Evolutionary conservation across 1,140 invertebrate species (phyloP).

Genomic region (Campoletis sonorensis): DNA sequence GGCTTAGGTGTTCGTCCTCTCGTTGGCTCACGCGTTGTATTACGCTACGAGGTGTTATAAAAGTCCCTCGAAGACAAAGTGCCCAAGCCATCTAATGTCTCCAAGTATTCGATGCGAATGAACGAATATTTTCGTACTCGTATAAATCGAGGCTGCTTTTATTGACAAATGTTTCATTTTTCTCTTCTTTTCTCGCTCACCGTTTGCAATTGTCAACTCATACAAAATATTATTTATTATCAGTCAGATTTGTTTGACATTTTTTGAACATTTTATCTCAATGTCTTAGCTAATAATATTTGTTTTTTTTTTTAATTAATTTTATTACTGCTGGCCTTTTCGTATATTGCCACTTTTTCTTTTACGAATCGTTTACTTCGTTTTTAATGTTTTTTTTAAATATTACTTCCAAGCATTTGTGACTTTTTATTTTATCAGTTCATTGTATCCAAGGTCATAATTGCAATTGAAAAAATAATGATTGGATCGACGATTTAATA

Average conservation of each 20-base stretch:
- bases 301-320: no score
- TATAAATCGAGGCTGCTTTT: constrained; percentile 3
- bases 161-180: constrained; percentile 11
- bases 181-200: not conserved
- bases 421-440: no score
- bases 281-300: no score
- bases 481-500: no score
- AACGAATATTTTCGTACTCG: not conserved
- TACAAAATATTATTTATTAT: not conserved
- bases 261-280: no score
- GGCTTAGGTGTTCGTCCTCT: constrained; percentile 12
- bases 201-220: not conserved
- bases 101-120: not conserved
- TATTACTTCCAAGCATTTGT: no score
- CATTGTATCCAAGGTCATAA: no score
- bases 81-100: constrained; percentile 19
- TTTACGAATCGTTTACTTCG: no score
- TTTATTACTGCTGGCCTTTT: no score
- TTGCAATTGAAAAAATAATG: no score
- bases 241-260: not conserved
- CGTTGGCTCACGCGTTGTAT: constrained; percentile 10
- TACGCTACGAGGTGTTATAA: constrained; percentile 33
- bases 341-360: no score
- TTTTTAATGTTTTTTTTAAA: no score
- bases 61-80: constrained; percentile 34